Conservation (phyloP, 1,140 invertebrate genomes). For the Drosophila aff. region DNA sequence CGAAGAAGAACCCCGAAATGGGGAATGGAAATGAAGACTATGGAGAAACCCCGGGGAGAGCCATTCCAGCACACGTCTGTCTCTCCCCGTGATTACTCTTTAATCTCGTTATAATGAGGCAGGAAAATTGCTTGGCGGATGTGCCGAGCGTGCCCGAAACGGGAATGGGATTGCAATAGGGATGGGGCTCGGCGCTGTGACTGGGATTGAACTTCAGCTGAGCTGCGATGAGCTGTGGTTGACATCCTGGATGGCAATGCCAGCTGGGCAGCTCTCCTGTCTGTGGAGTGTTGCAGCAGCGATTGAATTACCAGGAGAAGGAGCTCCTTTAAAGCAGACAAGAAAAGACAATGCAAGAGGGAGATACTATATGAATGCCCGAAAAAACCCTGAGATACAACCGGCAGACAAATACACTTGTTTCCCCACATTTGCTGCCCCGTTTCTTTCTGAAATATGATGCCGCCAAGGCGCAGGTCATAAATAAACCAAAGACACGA, state of each 20-base stretch:
- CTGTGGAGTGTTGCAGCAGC: constrained; percentile 43
- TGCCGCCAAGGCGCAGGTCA: constrained; percentile 73
- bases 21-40: constrained; percentile 28
- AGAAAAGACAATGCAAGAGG: constrained; percentile 33
- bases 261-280: constrained; percentile 64
- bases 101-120: constrained; percentile 80
- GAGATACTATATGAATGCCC: background rate
- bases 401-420: constrained; percentile 71
- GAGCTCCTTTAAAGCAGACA: constrained; percentile 21
- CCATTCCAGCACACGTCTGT: constrained; percentile 40
- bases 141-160: constrained; percentile 63
- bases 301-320: constrained; percentile 67
- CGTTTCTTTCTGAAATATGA: constrained; percentile 69
- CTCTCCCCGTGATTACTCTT: constrained; percentile 70
- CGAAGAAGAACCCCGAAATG: constrained; percentile 57
- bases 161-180: constrained; percentile 30
- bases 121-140: constrained; percentile 72
- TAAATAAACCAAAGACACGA: constrained; percentile 67
- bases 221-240: constrained; percentile 56
- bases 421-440: constrained; percentile 41
- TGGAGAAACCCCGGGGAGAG: constrained; percentile 28
- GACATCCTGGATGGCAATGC: constrained; percentile 74
- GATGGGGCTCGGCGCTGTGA: constrained; percentile 8
- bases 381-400: constrained; percentile 30
- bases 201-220: constrained; percentile 20